Percentiles rank a stretch among this genome's conserved stretches.
Conservation (phyloP, 2,797 vertebrate genomes). For the Philypnodon macrostomus region DNA sequence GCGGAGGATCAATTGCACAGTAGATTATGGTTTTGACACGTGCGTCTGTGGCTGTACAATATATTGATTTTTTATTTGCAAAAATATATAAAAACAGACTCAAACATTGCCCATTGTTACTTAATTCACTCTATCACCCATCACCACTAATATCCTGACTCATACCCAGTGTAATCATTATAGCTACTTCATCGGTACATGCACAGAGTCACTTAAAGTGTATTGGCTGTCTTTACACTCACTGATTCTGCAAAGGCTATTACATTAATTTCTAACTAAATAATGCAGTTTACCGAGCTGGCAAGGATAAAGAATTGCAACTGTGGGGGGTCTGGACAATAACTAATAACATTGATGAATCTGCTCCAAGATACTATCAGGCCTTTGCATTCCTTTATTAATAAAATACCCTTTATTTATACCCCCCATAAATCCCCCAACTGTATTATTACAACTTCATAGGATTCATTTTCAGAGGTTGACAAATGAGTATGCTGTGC, state of each 20-base stretch:
- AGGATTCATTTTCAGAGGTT: slow-evolving; percentile 46
- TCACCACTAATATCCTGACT: too few species aligned
- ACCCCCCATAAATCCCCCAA: slow-evolving; percentile 52
- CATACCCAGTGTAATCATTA: slow-evolving; percentile 30
- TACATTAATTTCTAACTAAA: slow-evolving; percentile 67
- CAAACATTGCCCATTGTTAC: too few species aligned
- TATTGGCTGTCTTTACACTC: slow-evolving; percentile 25
- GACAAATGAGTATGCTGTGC: slow-evolving; percentile 46
- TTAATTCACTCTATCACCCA: too few species aligned
- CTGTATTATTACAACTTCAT: slow-evolving; percentile 46
- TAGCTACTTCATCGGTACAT: slow-evolving; percentile 41
- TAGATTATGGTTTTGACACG: too few species aligned
- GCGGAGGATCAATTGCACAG: too few species aligned
- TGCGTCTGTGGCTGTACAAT: too few species aligned
- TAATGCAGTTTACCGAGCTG: slow-evolving; percentile 73
- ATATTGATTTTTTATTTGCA: too few species aligned
- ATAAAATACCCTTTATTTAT: slow-evolving; percentile 52
- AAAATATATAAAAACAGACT: too few species aligned
- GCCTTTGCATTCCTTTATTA: slow-evolving; percentile 61
- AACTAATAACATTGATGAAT: slow-evolving; percentile 67
- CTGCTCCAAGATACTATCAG: slow-evolving; percentile 51
- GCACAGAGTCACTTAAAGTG: slow-evolving; percentile 52
- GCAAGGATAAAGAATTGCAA: slow-evolving; percentile 70
- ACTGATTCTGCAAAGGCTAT: slow-evolving; percentile 55
- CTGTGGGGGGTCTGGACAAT: slow-evolving; percentile 68